Base-by-base conservation (phyloP, 2,797 vertebrate genomes). In the Pelobates cultripes region DNA sequence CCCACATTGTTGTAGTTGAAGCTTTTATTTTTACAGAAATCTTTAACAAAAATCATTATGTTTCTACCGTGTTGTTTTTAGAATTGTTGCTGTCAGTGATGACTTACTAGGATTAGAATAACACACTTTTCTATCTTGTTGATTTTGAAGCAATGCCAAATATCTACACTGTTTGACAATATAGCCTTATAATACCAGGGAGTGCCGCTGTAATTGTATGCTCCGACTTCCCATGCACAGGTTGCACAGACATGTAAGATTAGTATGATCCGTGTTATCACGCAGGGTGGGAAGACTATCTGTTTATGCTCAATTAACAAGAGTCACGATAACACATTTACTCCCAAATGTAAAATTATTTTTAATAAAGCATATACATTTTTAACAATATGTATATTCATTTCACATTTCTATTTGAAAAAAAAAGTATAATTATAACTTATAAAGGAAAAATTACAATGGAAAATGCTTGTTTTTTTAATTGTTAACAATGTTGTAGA, bases 101-200 rank as follows among this genome's bases (percentile, higher is more conserved):
- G 70, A 77, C 69, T 77, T 77, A 67, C 74, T 14, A 42, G 53
- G 81, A 78, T 83, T 82, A 78, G 57, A 77, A 83, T 74, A 82
- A 77, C 80, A 82, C 60, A 70, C 61, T 78, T 83, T 83, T 83
- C 76, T 63, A 60, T 60, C 55, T 13, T 83, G 81, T 83, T 83
- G 76, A 74, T 83, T 83, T 83, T 83, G 81, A 63, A 75, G 28
- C 55, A 44, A 44, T 75, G 77, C 77, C 82, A 79, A 71, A 75
- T 17, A 5, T 66, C 66, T 79, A 84, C 75, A 71, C 63, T 79
- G 77, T 84, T 77, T 75, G 77, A 75, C 77, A 79, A 75, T 84
- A 84, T 79, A 79, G 55, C 77, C 67, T 70, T 84, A 70, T 79
- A 70, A 84, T 79, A 84, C 79, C 55, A 79, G 82, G 82, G 82